Base-by-base conservation (phyloP, 1,140 invertebrate species). In the Dreissena rostriformis region DNA sequence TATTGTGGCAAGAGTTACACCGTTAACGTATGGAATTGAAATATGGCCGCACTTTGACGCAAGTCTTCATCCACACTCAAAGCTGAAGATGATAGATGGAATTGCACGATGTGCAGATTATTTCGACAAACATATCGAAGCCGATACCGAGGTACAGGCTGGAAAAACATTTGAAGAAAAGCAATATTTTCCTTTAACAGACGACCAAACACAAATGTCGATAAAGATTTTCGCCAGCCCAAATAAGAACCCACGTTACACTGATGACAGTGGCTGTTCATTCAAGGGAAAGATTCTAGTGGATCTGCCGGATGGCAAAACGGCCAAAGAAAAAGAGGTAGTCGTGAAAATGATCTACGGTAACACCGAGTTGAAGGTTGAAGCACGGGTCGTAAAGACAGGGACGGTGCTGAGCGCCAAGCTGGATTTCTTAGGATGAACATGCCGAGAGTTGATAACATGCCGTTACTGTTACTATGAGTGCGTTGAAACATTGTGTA, bases 351-450 rank as follows among this genome's bases (percentile, higher is more conserved):
- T 89, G 68, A 76, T 78, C 12, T 86, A 86, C 55, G 84, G 83
- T 17, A 84, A 81, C 49, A 89, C 88, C 29, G 88, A 89, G 67
- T 66, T 89, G 0, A 75, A 79, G 26, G 70, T 88, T 7, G 71
- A 78, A n/a, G 88, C 82, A 0, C 77, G 22, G 11, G 77, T 86
- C 28, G n/a, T 52, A 61, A 81, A 74, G 22, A 79, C 79, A n/a
- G 71, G 75, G 49, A 68, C 75, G 17, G 57, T 68, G 4, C 53
- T 86, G n/a, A 68, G 82, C 22, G 84, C 70, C 61, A 85, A 55
- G 7, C 86, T 90, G 39, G 76, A 90, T 80, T 86, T 86, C 67
- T 71, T 88, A 11, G 86, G 88, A 28, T 87, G 77, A 77, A 17
- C 11, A 7, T 19, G 66, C 15, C 22, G 24, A 61, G 4, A 5